Evolutionary conservation across 1,140 invertebrate genomes (phyloP).

Genomic region (Solenopsis invicta): DNA sequence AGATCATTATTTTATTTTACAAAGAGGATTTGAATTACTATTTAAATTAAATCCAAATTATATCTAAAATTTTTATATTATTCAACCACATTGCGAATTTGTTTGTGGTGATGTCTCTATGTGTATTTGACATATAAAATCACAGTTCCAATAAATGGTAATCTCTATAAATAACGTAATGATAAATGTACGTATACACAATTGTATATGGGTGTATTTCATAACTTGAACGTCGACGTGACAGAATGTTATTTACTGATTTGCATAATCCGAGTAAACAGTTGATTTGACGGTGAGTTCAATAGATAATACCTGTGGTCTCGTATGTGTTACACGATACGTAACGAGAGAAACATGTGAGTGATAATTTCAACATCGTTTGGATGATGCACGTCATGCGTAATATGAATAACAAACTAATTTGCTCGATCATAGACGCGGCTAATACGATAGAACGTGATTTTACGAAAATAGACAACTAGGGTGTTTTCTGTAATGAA

Average conservation of each 20-base stretch:
- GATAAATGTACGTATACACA: background rate
- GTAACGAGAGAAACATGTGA: slow-evolving; percentile 12
- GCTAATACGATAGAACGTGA: background rate
- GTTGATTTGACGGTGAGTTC: slow-evolving; percentile 6
- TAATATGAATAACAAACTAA: slow-evolving; percentile 10
- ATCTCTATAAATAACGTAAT: slow-evolving; percentile 3
- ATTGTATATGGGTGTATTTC: background rate
- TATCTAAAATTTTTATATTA: background rate
- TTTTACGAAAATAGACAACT: background rate
- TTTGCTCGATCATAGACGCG: slow-evolving; percentile 6
- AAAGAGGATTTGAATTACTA: background rate
- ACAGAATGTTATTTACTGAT: slow-evolving; percentile 28
- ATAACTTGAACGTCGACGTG: background rate
- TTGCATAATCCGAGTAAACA: background rate
- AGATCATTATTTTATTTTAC: background rate
- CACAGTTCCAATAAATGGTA: background rate
- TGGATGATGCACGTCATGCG: background rate
- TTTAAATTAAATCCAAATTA: background rate
- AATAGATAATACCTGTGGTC: slow-evolving; percentile 15
- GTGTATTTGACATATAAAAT: background rate
- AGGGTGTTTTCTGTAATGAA: background rate
- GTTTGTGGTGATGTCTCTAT: background rate
- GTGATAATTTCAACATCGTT: slow-evolving; percentile 50
- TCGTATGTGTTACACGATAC: background rate
- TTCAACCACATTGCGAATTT: background rate